phyloP scores from a whole-genome alignment of 2,888 invertebrate species.

The Lottia gigantea region DNA sequence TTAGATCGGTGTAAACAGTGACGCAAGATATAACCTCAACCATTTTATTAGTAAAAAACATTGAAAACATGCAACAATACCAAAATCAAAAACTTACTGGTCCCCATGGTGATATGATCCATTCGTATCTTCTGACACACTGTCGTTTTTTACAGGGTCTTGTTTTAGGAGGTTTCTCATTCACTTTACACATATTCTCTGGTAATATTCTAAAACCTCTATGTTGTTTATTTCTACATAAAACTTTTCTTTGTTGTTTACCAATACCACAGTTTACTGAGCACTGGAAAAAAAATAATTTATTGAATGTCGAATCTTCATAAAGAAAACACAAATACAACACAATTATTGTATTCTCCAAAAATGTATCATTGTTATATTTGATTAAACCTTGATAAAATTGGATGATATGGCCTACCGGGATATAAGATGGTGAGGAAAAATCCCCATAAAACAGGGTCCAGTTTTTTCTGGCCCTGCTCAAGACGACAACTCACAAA shows the following conservation, averaged over 20 bases:
- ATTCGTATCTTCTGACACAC: constrained; percentile 43
- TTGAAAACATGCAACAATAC: neutral
- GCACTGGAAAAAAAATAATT: constrained; percentile 65
- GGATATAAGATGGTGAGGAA: too few species aligned
- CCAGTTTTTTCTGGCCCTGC: too few species aligned
- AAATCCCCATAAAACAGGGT: too few species aligned
- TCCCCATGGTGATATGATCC: constrained; percentile 51
- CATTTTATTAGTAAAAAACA: neutral
- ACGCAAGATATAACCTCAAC: neutral
- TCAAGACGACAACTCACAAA: too few species aligned
- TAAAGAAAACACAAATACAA: too few species aligned
- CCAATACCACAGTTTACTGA: constrained; percentile 77
- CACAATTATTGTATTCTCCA: too few species aligned
- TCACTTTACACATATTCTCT: constrained; percentile 34
- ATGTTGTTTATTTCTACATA: constrained; percentile 68
- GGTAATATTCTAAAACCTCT: constrained; percentile 29
- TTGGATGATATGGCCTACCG: too few species aligned
- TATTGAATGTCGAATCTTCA: too few species aligned
- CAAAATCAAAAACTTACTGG: constrained; percentile 37
- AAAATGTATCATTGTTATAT: too few species aligned
- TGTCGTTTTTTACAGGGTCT: constrained; percentile 28
- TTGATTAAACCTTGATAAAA: too few species aligned
- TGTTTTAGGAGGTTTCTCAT: constrained; percentile 30
- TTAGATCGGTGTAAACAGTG: too few species aligned
- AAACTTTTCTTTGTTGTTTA: constrained; percentile 73